phyloP scores from a whole-genome alignment of 2,888 invertebrate species.

The Euclidia mi region DNA sequence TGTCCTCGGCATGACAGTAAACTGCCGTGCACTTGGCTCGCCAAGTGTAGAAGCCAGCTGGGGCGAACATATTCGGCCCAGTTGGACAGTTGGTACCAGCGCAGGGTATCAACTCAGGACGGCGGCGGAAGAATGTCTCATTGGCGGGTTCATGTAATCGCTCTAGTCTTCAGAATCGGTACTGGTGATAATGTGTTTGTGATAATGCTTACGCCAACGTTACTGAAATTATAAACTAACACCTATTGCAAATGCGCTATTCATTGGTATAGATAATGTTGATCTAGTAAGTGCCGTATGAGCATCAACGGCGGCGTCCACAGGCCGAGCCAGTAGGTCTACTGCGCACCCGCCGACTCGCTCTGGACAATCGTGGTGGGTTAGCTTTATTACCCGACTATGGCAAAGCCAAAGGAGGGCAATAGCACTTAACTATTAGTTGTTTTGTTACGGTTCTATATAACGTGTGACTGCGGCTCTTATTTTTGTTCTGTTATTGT shows the following conservation, averaged over 20 bases:
- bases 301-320: slow-evolving; percentile 13
- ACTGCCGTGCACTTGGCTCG: slow-evolving; percentile 11
- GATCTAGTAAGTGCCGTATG: not conserved
- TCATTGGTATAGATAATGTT: not conserved
- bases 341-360: slow-evolving; percentile 8
- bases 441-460: too few relatives aligned
- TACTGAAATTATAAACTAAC: not conserved
- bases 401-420: too few relatives aligned
- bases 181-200: not conserved
- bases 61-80: not conserved
- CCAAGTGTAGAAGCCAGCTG: slow-evolving; percentile 5
- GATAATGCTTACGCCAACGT: not conserved
- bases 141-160: not conserved
- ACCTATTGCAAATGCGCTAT: slow-evolving; percentile 2
- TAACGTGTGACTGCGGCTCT: too few relatives aligned
- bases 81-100: slow-evolving; percentile 19
- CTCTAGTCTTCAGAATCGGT: not conserved
- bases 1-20: slow-evolving; percentile 17
- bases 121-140: slow-evolving; percentile 15
- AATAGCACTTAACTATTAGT: too few relatives aligned
- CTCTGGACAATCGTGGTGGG: slow-evolving; percentile 4
- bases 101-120: slow-evolving; percentile 23
- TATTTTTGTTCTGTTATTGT: too few relatives aligned
- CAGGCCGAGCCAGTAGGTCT: slow-evolving; percentile 15
- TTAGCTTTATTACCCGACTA: too few relatives aligned